Evolutionary conservation across 92 coral and sea anemone genomes (phyloP), one percentile per base, ranked within the genome.

Genomic region (Bergia puertoricense): DNA sequence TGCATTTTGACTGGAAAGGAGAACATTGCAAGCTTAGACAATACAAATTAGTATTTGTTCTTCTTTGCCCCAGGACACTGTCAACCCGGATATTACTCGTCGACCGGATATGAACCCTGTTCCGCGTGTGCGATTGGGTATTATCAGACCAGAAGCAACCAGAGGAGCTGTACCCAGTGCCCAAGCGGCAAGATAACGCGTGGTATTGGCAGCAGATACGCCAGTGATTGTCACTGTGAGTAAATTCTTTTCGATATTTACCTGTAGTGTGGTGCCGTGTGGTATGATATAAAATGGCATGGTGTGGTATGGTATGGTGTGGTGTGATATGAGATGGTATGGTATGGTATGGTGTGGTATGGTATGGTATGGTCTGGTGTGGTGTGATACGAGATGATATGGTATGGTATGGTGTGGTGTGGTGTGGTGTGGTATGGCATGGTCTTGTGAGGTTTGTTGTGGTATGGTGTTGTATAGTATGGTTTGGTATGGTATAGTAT

Each of bases 211-310:
- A 86, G 90, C 75, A 81, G 73, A 89, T 92, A 78, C 16, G 88
- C 82, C 67, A 89, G 92, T 81, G 94, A 92, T 76, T 92, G 94
- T 71, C 94, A 92, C 76, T 85, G 94, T 92, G 82, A 92, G 94
- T 80, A 41, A 66, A 50, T 20, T 20, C 0, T 30, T 72, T 23
- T 9, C 38, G 43, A 76, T 37, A 9, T 68, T 18, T 62, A 57
- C n/a, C 44, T 14, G 77, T 67, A 72, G 30, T 83, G 74, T 2
- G 41, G n/a, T 65, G 36, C 37, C 15, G 46, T 83, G 51, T 37
- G 46, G 86, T 23, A 36, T 65, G 36, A 15, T 36, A 5, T 69
- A 30, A 30, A 30, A 30, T 30, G 30, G 30, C 30, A 30, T 65
- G 40, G 46, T 83, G 51, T 37, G 46, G 86, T 23, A 36, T 65